Conservation (phyloP, 2,113 vertebrate species). For the Thymallus thymallus region DNA sequence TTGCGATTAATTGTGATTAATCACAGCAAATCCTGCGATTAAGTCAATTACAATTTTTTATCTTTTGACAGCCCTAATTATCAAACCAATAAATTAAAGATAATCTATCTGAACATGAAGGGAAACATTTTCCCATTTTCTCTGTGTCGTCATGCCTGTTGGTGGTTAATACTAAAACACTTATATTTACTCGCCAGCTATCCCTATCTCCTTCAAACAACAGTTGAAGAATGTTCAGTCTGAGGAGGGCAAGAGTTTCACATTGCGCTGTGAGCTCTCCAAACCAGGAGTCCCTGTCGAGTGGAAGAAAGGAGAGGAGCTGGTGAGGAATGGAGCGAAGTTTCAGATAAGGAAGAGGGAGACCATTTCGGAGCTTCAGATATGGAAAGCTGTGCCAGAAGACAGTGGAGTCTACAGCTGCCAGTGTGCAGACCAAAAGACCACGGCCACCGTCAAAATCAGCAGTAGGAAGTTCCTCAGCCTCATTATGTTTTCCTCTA, state of each 20-base stretch:
- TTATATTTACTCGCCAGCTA: conserved; percentile 64
- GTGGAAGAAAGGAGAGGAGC: conserved; percentile 79
- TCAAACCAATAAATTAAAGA: no score
- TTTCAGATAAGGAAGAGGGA: conserved; percentile 76
- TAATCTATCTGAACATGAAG: neutral
- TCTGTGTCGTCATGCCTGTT: no score
- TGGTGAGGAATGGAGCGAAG: conserved; percentile 73
- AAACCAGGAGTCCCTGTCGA: conserved; percentile 71
- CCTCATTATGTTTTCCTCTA: neutral
- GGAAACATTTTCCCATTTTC: neutral
- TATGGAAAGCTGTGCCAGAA: conserved; percentile 66
- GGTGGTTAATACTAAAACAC: neutral
- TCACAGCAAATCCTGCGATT: no score
- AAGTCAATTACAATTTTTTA: neutral
- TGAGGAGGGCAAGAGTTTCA: conserved; percentile 79
- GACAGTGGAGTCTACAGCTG: conserved; percentile 79
- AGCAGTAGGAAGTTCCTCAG: conserved; percentile 56
- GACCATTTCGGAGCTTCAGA: conserved; percentile 74
- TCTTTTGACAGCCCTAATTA: no score
- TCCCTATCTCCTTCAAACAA: conserved; percentile 78
- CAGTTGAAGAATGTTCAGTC: conserved; percentile 79
- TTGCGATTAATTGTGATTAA: no score
- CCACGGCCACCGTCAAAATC: conserved; percentile 68
- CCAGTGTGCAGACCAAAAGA: conserved; percentile 61
- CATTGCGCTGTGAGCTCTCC: conserved; percentile 84